A percentile compares a stretch with the other conserved stretches of the same genome.
phyloP scores from a whole-genome alignment of 1,140 invertebrate species.

The Euwallacea similis region DNA sequence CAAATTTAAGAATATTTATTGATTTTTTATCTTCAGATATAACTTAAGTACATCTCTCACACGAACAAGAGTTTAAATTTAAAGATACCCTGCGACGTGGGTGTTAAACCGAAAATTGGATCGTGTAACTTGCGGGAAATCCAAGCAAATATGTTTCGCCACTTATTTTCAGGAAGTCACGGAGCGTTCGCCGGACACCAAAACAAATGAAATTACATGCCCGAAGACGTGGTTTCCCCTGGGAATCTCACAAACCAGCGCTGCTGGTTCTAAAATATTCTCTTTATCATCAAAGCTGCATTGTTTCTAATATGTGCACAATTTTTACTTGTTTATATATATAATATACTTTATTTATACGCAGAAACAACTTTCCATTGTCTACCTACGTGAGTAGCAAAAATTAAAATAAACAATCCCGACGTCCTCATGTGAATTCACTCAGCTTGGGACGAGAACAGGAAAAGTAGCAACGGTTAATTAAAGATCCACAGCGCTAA shows the following conservation, averaged over 20 bases:
- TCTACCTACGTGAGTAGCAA: no score
- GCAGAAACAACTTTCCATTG: no score
- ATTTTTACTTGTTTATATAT: no score
- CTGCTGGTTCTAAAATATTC: no score
- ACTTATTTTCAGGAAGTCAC: constrained; percentile 2
- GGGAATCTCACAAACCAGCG: neutral
- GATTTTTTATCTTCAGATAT: neutral
- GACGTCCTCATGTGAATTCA: no score
- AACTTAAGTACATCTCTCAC: neutral
- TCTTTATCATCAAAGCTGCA: no score
- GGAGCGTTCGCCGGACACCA: constrained; percentile 3
- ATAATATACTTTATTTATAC: no score
- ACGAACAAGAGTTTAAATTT: neutral
- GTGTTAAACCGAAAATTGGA: neutral
- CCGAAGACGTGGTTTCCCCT: constrained; percentile 3
- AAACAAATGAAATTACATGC: constrained; percentile 6
- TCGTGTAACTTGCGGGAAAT: constrained; percentile 4
- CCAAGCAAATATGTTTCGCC: constrained; percentile 4
- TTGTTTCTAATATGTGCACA: no score
- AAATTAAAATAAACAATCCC: no score
- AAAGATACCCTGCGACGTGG: neutral
- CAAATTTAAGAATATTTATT: neutral
- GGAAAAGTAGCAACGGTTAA: no score
- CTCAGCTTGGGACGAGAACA: no score
- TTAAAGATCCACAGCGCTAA: no score